Base-by-base conservation (phyloP, 2,113 vertebrate species). In the Microcebus jonahi region DNA sequence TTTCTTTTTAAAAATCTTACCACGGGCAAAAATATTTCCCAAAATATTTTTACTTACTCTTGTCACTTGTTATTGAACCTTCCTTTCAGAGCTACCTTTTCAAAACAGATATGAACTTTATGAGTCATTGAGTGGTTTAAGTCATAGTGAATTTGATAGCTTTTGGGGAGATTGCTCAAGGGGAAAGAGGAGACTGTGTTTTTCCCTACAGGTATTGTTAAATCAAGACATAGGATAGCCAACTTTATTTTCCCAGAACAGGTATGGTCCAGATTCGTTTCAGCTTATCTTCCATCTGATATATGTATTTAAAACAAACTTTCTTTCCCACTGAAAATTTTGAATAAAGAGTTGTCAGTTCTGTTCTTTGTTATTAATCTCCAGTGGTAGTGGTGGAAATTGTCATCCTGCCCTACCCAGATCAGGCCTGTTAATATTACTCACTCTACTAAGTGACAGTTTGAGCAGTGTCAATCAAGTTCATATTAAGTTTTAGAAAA, bases 91-190 rank as follows among this genome's bases (percentile, higher is more conserved):
- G 27, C 12, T 79, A 55, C 82, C 68, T 82, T 88, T 94, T 86
- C 83, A 48, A 95, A 77, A 84, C 6, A 83, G 68, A 59, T 67
- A 61, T 20, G 13, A 82, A 65, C n/a, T 95, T 88, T 59, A 83
- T 87, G 71, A 95, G 59, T 91, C 71, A 89, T 12, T 91, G 90
- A 57, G 45, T 91, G 70, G 92, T 77, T 92, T 90, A 79, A 97
- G 39, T 34, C 50, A 82, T 91, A 91, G 71, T 53, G 14, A 96
- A 71, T 25, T 80, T 77, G 34, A 80, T 83, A 83, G 34, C 27
- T 94, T 88, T 53, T 77, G 39, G 63, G 39, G 12, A 83, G 17
- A 79, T 29, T 55, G 18, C 48, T 79, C 18, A 68, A 55, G 23
- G 27, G 39, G 48, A 80, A 77, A 80, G 13, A 31, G 6, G 6